phyloP scores from a whole-genome alignment of 2,888 invertebrate genomes.

The Lasioglossum oenotherae region DNA sequence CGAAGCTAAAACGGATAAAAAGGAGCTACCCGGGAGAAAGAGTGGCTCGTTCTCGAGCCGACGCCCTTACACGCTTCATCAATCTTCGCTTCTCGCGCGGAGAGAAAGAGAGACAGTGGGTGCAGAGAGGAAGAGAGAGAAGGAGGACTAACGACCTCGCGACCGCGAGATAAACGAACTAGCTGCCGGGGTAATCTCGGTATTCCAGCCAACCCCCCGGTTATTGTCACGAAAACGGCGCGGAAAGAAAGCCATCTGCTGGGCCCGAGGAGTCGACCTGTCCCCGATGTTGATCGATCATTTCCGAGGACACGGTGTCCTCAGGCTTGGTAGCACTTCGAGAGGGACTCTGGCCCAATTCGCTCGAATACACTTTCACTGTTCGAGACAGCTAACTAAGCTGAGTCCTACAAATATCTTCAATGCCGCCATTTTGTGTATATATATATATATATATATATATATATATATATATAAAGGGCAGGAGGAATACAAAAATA shows the following conservation, averaged over 20 bases:
- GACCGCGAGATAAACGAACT: conserved; percentile 67
- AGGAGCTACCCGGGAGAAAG: conserved; percentile 7
- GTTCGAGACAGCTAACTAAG: not conserved
- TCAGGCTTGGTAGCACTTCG: not conserved
- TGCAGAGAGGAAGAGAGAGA: conserved; percentile 25
- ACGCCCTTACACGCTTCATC: conserved; percentile 69
- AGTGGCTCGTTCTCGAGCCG: conserved; percentile 46
- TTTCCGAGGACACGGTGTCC: not conserved
- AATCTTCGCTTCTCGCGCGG: conserved; percentile 69
- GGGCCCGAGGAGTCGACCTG: conserved; percentile 35
- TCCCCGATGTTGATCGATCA: conserved; percentile 34
- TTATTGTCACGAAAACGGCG: conserved; percentile 54
- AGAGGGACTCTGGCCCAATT: not conserved
- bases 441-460: too few species aligned
- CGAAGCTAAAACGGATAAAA: conserved; percentile 36
- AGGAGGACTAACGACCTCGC: conserved; percentile 69
- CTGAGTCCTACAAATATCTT: not conserved
- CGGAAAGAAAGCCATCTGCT: conserved; percentile 36
- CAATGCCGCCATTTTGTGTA: not conserved
- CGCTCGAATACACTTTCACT: not conserved
- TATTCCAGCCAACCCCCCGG: conserved; percentile 61
- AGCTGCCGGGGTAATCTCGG: conserved; percentile 61
- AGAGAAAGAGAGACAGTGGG: not conserved
- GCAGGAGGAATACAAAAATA: too few species aligned
- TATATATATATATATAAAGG: too few species aligned